Percentiles rank a stretch among this genome's conserved stretches.
Conservation (phyloP, 2,888 invertebrate genomes). For the Eupithecia subfuscata region DNA sequence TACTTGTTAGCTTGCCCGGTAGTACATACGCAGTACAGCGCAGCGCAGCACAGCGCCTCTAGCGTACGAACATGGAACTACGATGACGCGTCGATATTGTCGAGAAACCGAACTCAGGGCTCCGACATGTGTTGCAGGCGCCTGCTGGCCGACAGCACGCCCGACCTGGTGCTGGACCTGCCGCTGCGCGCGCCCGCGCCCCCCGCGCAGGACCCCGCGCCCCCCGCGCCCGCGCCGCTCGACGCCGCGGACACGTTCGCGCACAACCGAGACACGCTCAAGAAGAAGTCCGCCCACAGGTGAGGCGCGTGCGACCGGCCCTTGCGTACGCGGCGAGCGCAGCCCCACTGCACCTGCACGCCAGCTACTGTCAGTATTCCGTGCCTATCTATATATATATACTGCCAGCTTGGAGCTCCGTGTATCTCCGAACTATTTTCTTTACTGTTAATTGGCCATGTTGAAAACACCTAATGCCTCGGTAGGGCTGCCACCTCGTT, state of each 20-base stretch:
- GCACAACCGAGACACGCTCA: slow-evolving; percentile 73
- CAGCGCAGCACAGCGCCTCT: too few relatives aligned
- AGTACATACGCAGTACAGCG: not conserved
- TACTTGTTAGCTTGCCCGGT: not conserved
- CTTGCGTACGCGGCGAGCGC: too few relatives aligned
- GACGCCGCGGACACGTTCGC: slow-evolving; percentile 71
- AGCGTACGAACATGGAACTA: too few relatives aligned
- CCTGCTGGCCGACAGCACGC: slow-evolving; percentile 82
- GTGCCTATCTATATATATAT: too few relatives aligned
- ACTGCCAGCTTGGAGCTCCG: too few relatives aligned
- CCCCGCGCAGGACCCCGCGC: slow-evolving; percentile 41
- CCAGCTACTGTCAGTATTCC: too few relatives aligned
- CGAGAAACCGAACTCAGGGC: not conserved
- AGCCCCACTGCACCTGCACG: too few relatives aligned
- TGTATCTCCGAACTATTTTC: too few relatives aligned
- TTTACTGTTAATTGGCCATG: too few relatives aligned
- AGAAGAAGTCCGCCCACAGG: slow-evolving; percentile 58
- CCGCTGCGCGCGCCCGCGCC: slow-evolving; percentile 78
- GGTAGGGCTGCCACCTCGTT: too few relatives aligned
- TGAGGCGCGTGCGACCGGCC: slow-evolving; percentile 30
- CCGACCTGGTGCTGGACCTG: slow-evolving; percentile 93
- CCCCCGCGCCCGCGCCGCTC: slow-evolving; percentile 37
- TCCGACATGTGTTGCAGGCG: slow-evolving; percentile 60
- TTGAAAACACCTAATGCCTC: too few relatives aligned
- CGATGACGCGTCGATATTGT: not conserved